A percentile compares a stretch with the other conserved stretches of the same genome.
Conservation (phyloP, 2,888 invertebrate species). For the Gisinianus flammeolus region DNA sequence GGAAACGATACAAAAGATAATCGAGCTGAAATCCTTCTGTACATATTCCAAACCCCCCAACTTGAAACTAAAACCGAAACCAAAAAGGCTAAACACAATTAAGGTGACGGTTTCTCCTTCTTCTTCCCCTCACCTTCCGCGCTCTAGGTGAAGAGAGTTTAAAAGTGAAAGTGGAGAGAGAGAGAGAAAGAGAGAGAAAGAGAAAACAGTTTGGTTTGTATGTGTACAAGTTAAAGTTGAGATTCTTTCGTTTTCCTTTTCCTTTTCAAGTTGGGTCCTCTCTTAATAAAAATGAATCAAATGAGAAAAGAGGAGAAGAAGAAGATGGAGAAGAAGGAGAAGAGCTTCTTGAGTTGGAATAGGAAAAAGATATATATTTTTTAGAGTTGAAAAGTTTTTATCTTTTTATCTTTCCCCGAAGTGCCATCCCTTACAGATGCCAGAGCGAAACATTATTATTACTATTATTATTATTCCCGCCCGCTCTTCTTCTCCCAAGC, state of each 20-base stretch:
- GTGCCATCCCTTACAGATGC: slow-evolving; percentile 56
- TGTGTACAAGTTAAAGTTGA: background rate
- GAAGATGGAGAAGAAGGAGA: slow-evolving; percentile 29
- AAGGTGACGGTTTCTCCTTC: no score
- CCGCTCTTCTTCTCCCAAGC: slow-evolving; percentile 39
- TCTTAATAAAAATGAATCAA: slow-evolving; percentile 57
- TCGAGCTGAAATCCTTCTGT: no score
- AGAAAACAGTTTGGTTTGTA: no score
- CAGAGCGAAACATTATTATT: slow-evolving; percentile 58
- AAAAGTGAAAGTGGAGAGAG: no score
- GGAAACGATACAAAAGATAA: no score
- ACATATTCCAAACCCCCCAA: no score
- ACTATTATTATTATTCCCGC: slow-evolving; percentile 55
- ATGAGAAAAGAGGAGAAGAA: slow-evolving; percentile 23
- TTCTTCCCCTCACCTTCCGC: no score
- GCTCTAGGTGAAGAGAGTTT: no score
- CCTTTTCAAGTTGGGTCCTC: background rate
- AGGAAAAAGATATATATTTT: slow-evolving; percentile 36
- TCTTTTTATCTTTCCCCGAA: slow-evolving; percentile 59
- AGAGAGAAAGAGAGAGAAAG: no score
- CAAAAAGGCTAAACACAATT: no score
- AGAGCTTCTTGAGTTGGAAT: background rate
- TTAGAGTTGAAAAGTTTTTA: slow-evolving; percentile 57
- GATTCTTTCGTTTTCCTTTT: background rate
- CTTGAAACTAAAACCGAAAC: no score